These are phyloP conservation scores for Panonychus citri DNA, from an alignment of 1,140 invertebrate genomes.

Conservation along the genomic window DNA sequence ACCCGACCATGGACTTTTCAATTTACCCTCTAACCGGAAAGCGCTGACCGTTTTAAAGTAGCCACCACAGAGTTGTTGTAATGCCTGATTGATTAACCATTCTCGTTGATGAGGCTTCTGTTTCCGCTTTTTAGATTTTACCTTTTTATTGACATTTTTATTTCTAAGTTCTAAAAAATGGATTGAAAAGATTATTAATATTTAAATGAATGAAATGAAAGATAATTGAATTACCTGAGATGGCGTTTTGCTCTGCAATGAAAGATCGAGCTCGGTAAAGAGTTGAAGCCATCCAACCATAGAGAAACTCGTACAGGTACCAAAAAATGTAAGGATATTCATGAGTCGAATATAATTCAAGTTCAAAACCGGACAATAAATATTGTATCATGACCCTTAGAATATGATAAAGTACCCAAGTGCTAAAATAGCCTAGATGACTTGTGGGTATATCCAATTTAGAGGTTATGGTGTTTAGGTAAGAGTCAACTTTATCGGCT, in stretches of 20 bases:
- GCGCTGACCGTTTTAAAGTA: slow-evolving; percentile 54
- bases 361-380: slow-evolving; percentile 72
- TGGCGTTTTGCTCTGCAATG: slow-evolving; percentile 38
- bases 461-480: slow-evolving; percentile 42
- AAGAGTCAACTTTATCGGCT: slow-evolving; percentile 42
- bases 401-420: slow-evolving; percentile 90
- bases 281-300: slow-evolving; percentile 74
- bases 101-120: slow-evolving; percentile 51
- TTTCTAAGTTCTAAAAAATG: slow-evolving; percentile 19
- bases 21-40: slow-evolving; percentile 40
- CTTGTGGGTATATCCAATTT: slow-evolving; percentile 40
- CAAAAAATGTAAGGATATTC: slow-evolving; percentile 90
- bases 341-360: slow-evolving; percentile 84
- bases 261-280: slow-evolving; percentile 54
- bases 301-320: slow-evolving; percentile 87
- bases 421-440: slow-evolving; percentile 68
- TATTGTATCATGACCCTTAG: slow-evolving; percentile 86
- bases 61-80: slow-evolving; percentile 78
- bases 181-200: not conserved
- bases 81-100: slow-evolving; percentile 59
- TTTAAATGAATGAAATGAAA: not conserved
- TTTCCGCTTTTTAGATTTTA: slow-evolving; percentile 26
- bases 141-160: slow-evolving; percentile 18
- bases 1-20: slow-evolving; percentile 49
- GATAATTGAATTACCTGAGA: slow-evolving; percentile 16